A percentile compares a stretch with the other conserved stretches of the same genome.
phyloP scores from a whole-genome alignment of 2,113 vertebrate species.

The Azemiops feae region DNA sequence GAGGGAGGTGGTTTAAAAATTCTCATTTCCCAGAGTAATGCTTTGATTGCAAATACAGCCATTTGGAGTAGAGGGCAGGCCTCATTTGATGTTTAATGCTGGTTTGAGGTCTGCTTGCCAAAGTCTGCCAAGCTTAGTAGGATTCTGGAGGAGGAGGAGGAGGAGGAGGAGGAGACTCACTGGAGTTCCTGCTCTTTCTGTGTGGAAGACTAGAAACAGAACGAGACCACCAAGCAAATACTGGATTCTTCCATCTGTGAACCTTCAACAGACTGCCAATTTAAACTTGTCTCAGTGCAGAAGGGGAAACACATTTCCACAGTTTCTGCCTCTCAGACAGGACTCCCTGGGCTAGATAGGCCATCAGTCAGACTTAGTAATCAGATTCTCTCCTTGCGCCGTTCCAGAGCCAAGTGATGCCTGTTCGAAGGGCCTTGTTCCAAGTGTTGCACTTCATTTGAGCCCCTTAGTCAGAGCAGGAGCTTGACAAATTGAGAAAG shows the following conservation, averaged over 20 bases:
- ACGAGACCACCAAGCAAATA: not conserved
- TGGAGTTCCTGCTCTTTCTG: not conserved
- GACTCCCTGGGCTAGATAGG: not conserved
- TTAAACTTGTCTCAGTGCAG: not conserved
- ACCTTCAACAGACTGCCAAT: not conserved
- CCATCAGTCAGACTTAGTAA: not conserved
- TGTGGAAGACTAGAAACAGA: not conserved
- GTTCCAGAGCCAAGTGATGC: not conserved
- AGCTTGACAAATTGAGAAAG: slow-evolving; percentile 17
- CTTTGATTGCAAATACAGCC: not conserved
- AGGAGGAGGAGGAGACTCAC: not conserved
- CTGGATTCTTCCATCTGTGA: not conserved
- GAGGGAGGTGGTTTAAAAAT: not conserved
- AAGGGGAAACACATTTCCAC: not conserved
- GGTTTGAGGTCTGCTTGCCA: not conserved
- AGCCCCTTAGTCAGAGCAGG: not conserved
- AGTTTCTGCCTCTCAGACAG: not conserved
- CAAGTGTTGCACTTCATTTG: slow-evolving; percentile 12
- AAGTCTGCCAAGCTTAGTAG: not conserved
- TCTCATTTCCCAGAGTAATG: not conserved
- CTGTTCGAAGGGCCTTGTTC: not conserved
- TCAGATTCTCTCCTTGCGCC: not conserved
- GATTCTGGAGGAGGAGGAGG: not conserved
- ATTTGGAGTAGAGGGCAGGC: not conserved
- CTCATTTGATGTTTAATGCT: not conserved